Evolutionary conservation across 2,113 vertebrate genomes (phyloP), one percentile per base, ranked within the genome.

Genomic region (Anthoscopus minutus): DNA sequence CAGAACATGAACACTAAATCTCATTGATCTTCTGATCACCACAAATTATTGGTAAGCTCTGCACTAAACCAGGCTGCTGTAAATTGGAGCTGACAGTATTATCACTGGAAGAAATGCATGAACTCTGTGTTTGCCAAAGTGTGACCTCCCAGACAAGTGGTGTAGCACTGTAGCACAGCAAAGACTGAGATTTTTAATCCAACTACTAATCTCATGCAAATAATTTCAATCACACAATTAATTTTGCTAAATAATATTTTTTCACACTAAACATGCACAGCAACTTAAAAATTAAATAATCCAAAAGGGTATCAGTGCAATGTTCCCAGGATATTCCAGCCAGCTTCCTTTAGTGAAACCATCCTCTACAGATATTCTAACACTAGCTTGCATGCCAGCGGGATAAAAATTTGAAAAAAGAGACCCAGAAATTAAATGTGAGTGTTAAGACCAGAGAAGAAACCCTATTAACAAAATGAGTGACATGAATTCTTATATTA

Each of bases 21-120:
- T 90, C 81, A 97, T 95, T 95, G 96, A 96, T 97, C 96, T 93
- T 90, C 90, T 93, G 94, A 97, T 97, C 94, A 96, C 94, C 96
- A 92, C 88, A 95, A 97, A 97, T 97, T 97, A 97, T 97, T 95
- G 97, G 96, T 96, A 96, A 97, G 76, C 81, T 95, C 88, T 97
- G 92, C 93, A 88, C 88, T 95, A 94, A 93, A 89, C 84, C 62
- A 57, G 81, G 81, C 72, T 91, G 50, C 54, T 92, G n/a, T 93
- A 96, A 97, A 97, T 95, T 93, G 76, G 74, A 95, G 88, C 24
- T 97, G 97, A 96, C 94, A 97, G 93, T 84, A 88, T 94, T 95
- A 96, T 92, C 91, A 91, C 79, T 71, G 88, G 93, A 95, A 91
- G 60, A 94, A 97, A 93, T 82, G 81, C 64, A 78, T 57, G 60